Evolutionary conservation across 2,888 invertebrate genomes (phyloP), one percentile per base, ranked within the genome.

Genomic region (Lycia hirtaria): DNA sequence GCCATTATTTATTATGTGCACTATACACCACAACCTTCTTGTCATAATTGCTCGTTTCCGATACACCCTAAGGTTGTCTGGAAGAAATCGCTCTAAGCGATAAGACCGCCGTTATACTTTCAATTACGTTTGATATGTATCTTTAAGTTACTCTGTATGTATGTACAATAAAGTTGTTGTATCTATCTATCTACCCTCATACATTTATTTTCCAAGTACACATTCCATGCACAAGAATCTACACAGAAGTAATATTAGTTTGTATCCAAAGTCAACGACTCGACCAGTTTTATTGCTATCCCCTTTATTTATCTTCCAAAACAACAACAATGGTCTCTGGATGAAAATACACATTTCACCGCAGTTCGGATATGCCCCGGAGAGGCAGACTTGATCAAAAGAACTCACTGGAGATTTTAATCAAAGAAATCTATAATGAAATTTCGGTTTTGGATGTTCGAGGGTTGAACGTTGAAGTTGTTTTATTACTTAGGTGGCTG

Each of bases 361-460:
- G 5, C 5, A 14, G 33, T 22, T 32, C 3, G 22, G 24, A 43
- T 22, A 24, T 28, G 35, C 52, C 43, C 10, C 6, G n/a, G 37
- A 44, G 52, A 26, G 14, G 1, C 4, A 24, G 44, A 37, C 41
- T 41, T 44, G 52, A 52, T 52, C 52, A 52, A 52, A 51, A 35
- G 51, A 37, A 44, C 6, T 20, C 26, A 15, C 37, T 20, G 14
- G 41, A 43, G 44, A 24, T 32, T 47, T 33, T 52, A 52, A 52
- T 52, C 52, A 44, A 37, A 52, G 37, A 26, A 37, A 20, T 37
- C 33, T 28, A 14, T 35, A 33, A 44, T 32, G 14, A 28, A 44
- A 44, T 37, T 52, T 44, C 2, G 19, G 26, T 4, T 43, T 19
- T 44, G 1, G 33, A 3, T 9, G 30, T 50, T 22, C 14, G 40